Evolutionary conservation across 2,797 vertebrate species (phyloP).

Genomic region (Arremon brunneinucha): DNA sequence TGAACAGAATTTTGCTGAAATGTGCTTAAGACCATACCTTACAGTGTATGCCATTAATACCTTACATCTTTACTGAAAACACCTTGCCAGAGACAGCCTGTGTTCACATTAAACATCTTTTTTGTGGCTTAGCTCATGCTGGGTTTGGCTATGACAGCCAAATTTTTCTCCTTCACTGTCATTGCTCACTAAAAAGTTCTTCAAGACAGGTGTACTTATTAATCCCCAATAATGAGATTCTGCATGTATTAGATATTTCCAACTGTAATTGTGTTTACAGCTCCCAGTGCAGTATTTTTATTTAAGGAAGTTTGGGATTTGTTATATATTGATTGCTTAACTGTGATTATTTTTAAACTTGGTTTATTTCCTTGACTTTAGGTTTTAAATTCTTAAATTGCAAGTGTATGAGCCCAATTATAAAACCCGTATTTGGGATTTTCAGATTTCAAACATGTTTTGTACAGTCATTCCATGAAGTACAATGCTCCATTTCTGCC

Average conservation of each 20-base stretch:
- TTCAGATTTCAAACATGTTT: not conserved
- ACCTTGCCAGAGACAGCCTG: not conserved
- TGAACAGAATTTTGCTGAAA: not conserved
- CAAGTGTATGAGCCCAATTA: not conserved
- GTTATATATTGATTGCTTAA: not conserved
- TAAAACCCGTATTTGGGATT: not conserved
- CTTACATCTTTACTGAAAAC: not conserved
- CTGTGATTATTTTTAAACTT: not conserved
- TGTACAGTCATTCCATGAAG: not conserved
- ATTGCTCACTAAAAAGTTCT: not conserved
- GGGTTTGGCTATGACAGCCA: not conserved
- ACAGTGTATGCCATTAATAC: not conserved
- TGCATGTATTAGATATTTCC: not conserved
- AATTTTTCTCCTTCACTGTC: not conserved
- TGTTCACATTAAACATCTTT: not conserved
- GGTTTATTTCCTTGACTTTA: not conserved
- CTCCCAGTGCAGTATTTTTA: not conserved
- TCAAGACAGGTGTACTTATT: not conserved
- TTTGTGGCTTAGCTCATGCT: not conserved
- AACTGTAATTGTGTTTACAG: not conserved
- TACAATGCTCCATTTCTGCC: not conserved
- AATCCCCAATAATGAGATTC: not conserved
- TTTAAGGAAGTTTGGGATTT: not conserved
- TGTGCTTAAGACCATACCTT: not conserved
- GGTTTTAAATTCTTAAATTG: not conserved